These are phyloP conservation scores for Lucifuga dentata DNA, from an alignment of 2,113 vertebrate species.

Conservation along the genomic window DNA sequence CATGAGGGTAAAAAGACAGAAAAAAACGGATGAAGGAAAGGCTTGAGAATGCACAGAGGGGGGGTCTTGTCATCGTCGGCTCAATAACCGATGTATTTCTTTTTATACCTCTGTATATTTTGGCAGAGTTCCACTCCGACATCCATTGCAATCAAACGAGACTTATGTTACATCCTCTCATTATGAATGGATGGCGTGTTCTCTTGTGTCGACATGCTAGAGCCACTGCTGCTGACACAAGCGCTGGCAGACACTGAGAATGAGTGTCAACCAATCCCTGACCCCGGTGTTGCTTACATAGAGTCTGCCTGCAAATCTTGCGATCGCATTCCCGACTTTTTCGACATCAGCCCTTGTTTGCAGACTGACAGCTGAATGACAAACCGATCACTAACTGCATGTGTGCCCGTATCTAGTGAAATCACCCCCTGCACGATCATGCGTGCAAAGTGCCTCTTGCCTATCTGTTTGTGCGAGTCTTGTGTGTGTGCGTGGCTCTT, in stretches of 20 bases:
- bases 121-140: conserved; percentile 25
- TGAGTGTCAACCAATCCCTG: conserved; percentile 52
- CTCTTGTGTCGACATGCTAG: conserved; percentile 59
- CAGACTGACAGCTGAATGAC: conserved; percentile 32
- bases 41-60: conserved; percentile 28
- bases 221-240: conserved; percentile 48
- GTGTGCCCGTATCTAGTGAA: not conserved
- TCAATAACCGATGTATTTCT: conserved; percentile 10
- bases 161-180: conserved; percentile 63
- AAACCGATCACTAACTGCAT: not conserved
- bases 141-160: conserved; percentile 21
- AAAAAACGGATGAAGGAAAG: conserved; percentile 21
- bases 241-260: conserved; percentile 46
- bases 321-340: conserved; percentile 51
- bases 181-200: conserved; percentile 67
- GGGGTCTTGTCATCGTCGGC: conserved; percentile 15
- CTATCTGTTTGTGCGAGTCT: conserved; percentile 8
- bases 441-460: conserved; percentile 29
- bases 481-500: not conserved
- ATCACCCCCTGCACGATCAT: not conserved
- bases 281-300: conserved; percentile 66
- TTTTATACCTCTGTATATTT: conserved; percentile 15
- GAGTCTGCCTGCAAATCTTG: conserved; percentile 43
- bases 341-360: conserved; percentile 19
- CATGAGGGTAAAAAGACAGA: conserved; percentile 2